Conservation (phyloP, 2,113 vertebrate species). For the Megaceryle maxima region DNA sequence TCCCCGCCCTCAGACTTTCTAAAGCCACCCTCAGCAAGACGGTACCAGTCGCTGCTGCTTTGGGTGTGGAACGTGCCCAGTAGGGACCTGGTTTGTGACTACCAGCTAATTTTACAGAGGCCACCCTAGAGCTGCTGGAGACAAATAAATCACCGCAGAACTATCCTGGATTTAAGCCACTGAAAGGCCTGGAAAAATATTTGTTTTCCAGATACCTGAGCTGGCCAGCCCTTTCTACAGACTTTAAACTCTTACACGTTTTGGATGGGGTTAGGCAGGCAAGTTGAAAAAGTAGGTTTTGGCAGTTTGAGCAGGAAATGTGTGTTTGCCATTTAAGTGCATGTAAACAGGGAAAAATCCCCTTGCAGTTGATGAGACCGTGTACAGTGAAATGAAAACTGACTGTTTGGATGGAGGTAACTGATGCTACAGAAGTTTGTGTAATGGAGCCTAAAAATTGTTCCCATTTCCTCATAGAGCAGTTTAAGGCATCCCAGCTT, state of each 20-base stretch:
- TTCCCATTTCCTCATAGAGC: background rate
- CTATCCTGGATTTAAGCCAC: constrained; percentile 8
- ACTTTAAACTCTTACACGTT: background rate
- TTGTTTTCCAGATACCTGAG: constrained; percentile 30
- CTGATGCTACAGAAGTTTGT: background rate
- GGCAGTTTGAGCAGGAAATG: background rate
- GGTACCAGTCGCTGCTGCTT: background rate
- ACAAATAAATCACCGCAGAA: constrained; percentile 31
- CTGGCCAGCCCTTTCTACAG: background rate
- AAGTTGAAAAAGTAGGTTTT: background rate
- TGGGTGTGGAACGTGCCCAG: background rate
- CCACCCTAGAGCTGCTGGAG: constrained; percentile 15
- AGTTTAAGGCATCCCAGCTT: background rate
- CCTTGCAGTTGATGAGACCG: background rate
- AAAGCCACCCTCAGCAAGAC: background rate
- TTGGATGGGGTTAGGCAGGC: constrained; percentile 4
- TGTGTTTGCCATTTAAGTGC: background rate
- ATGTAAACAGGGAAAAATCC: background rate
- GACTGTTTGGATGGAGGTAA: background rate
- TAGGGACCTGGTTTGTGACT: background rate
- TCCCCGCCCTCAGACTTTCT: background rate
- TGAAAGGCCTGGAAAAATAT: constrained; percentile 36
- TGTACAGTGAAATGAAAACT: background rate
- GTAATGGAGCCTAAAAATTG: background rate
- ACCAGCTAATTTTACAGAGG: constrained; percentile 10